Percentiles rank a stretch among this genome's conserved stretches.
These are phyloP conservation scores for Panthera tigris DNA, from an alignment of 2,113 vertebrate genomes.

Conservation along the genomic window DNA sequence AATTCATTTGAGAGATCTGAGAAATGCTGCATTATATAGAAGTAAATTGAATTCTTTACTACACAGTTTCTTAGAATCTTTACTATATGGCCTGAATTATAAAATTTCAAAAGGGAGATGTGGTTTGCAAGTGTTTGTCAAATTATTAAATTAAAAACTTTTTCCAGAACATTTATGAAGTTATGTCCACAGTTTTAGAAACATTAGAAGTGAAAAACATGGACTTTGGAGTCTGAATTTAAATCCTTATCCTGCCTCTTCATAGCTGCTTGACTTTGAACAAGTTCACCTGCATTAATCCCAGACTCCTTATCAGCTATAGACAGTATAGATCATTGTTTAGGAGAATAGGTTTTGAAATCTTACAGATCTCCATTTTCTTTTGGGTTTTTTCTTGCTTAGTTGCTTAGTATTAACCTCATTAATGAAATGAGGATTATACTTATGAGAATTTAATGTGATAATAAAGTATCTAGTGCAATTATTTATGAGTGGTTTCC, in stretches of 20 bases:
- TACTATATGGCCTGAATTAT: not conserved
- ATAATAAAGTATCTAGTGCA: constrained; percentile 7
- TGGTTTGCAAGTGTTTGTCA: not conserved
- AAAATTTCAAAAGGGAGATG: not conserved
- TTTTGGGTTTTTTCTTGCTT: not conserved
- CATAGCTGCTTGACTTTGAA: not conserved
- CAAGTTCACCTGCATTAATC: constrained; percentile 10
- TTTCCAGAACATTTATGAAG: not conserved
- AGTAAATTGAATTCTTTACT: not conserved
- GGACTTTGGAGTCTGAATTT: not conserved
- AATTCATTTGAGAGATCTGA: not conserved
- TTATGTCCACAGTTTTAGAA: not conserved
- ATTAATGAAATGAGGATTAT: not conserved
- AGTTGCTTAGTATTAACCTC: not conserved
- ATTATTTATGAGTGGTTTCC: not conserved
- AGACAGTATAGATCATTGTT: not conserved
- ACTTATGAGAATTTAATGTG: not conserved
- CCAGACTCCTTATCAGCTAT: not conserved
- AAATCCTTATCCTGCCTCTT: not conserved
- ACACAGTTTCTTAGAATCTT: not conserved
- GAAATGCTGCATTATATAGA: not conserved
- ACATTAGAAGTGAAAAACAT: not conserved
- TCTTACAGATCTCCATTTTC: constrained; percentile 1
- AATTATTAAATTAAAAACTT: not conserved
- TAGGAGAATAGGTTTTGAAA: not conserved